Evolutionary conservation across 1,140 invertebrate species (phyloP).

Genomic region (Aphelenchoides besseyi): DNA sequence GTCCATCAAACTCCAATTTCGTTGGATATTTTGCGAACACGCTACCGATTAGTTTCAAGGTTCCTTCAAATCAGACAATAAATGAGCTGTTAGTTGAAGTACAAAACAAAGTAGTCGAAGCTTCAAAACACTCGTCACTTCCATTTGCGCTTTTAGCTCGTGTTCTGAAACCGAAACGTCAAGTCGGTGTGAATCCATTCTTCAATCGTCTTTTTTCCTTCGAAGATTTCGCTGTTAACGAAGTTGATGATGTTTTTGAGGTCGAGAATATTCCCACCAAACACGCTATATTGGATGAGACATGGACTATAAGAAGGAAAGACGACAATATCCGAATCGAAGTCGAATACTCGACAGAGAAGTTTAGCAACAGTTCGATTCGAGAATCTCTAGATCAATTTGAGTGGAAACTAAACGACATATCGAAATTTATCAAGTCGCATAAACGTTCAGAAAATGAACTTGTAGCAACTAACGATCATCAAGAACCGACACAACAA

Average conservation of each 20-base stretch:
- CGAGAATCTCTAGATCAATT: neutral
- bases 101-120: slow-evolving; percentile 16
- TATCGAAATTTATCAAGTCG: no score
- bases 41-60: slow-evolving; percentile 17
- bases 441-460: no score
- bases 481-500: neutral
- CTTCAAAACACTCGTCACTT: slow-evolving; percentile 15
- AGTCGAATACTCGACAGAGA: neutral
- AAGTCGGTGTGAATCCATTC: slow-evolving; percentile 17
- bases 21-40: slow-evolving; percentile 36
- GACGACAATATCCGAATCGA: neutral
- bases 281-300: slow-evolving; percentile 28
- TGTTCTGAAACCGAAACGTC: slow-evolving; percentile 21
- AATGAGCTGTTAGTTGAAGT: slow-evolving; percentile 24
- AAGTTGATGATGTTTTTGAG: slow-evolving; percentile 12
- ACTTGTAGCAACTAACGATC: neutral
- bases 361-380: neutral
- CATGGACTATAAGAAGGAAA: slow-evolving; percentile 19
- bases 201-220: slow-evolving; percentile 31
- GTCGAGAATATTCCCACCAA: neutral
- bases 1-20: neutral
- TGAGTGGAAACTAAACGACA: neutral
- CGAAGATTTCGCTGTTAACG: slow-evolving; percentile 24
- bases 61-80: neutral
- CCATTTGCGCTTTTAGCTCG: slow-evolving; percentile 24